Evolutionary conservation across 2,888 invertebrate species (phyloP).

Genomic region (Lasius fuliginosus): DNA sequence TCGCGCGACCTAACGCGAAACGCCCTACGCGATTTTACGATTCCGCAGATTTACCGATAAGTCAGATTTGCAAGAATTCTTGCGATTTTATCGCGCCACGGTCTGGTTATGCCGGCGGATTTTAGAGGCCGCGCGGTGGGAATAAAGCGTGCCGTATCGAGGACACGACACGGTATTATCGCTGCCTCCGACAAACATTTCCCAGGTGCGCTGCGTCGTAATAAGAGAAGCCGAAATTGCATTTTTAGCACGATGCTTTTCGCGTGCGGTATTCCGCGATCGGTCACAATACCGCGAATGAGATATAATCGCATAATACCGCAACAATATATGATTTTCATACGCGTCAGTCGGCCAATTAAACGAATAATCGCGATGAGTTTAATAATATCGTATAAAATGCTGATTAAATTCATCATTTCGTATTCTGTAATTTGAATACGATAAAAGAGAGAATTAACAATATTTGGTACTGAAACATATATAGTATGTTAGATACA

Average conservation of each 20-base stretch:
- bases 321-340: constrained; percentile 28
- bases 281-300: constrained; percentile 7
- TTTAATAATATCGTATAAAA: constrained; percentile 28
- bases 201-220: constrained; percentile 10
- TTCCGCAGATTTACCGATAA: constrained; percentile 46
- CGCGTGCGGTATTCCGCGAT: constrained; percentile 5
- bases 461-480: background rate
- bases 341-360: background rate
- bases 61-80: constrained; percentile 32
- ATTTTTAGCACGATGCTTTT: constrained; percentile 25
- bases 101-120: background rate
- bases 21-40: constrained; percentile 50
- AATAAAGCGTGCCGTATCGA: constrained; percentile 35
- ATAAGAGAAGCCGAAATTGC: constrained; percentile 21
- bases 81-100: constrained; percentile 4
- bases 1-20: constrained; percentile 46
- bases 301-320: constrained; percentile 21
- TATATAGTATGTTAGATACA: background rate
- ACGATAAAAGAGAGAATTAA: background rate
- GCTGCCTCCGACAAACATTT: constrained; percentile 37
- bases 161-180: background rate
- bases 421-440: background rate
- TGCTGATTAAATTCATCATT: constrained; percentile 4
- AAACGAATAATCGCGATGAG: background rate
- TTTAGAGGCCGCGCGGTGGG: constrained; percentile 1